phyloP scores from a whole-genome alignment of 2,113 vertebrate genomes.

The Cephalophus harveyi region DNA sequence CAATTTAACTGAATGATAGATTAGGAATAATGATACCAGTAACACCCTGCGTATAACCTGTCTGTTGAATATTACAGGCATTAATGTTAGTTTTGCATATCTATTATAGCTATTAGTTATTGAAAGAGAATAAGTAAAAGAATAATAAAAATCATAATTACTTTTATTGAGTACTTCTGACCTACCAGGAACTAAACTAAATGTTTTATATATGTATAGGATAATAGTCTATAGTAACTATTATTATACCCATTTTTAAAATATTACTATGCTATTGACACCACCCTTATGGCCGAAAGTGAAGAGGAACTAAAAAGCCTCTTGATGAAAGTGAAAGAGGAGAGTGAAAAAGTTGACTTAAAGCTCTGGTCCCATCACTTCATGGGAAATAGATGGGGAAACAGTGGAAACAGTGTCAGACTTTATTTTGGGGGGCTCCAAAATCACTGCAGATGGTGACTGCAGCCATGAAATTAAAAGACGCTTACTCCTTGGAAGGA shows the following conservation, averaged over 20 bases:
- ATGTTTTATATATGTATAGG: not conserved
- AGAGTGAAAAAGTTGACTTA: too few relatives aligned
- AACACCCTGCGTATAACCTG: not conserved
- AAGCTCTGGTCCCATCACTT: too few relatives aligned
- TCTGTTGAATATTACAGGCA: not conserved
- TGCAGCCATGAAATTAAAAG: too few relatives aligned
- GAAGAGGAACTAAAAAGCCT: too few relatives aligned
- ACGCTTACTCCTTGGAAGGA: too few relatives aligned
- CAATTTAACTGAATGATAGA: not conserved
- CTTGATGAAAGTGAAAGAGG: too few relatives aligned
- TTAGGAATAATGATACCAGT: not conserved
- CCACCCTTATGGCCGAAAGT: too few relatives aligned
- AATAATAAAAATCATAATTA: constrained; percentile 1
- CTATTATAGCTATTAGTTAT: not conserved
- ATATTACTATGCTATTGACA: not conserved
- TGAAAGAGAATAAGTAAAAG: constrained; percentile 17
- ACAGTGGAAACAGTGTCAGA: too few relatives aligned
- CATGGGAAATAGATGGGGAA: too few relatives aligned
- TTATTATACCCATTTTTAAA: not conserved
- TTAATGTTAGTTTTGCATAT: constrained; percentile 1
- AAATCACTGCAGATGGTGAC: too few relatives aligned
- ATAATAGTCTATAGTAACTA: not conserved
- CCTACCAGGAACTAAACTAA: not conserved
- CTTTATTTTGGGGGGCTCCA: too few relatives aligned
- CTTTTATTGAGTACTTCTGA: not conserved